phyloP scores from a whole-genome alignment of 2,113 vertebrate genomes.

The Rhabdomys dilectus region DNA sequence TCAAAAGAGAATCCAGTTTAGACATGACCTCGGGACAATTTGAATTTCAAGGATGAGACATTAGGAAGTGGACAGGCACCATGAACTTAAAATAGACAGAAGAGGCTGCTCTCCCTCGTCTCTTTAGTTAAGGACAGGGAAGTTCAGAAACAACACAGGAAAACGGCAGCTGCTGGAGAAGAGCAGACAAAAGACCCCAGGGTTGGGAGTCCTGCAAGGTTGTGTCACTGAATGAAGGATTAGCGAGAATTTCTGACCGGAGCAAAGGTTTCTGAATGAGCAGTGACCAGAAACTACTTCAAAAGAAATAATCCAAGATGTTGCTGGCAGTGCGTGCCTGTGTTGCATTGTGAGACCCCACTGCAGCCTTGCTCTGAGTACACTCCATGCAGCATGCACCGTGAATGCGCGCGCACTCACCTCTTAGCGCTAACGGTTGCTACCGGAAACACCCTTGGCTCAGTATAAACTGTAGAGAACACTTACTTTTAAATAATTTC shows the following conservation, averaged over 20 bases:
- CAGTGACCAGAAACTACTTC: background rate
- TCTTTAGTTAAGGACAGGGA: background rate
- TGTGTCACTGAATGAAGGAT: too few species aligned
- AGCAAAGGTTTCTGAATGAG: background rate
- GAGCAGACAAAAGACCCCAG: background rate
- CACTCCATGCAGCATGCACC: too few species aligned
- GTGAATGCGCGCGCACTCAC: too few species aligned
- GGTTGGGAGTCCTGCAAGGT: background rate
- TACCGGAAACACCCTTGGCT: background rate
- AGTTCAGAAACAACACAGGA: background rate
- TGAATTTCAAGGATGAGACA: conserved; percentile 16
- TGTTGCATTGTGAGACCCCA: background rate
- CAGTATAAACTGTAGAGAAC: background rate
- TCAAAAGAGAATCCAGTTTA: background rate
- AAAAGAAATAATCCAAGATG: background rate
- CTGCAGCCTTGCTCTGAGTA: background rate
- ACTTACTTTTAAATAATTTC: background rate
- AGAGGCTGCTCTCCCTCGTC: background rate
- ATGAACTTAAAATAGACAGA: background rate
- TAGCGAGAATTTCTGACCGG: background rate
- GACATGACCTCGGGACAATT: background rate
- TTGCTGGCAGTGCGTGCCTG: too few species aligned
- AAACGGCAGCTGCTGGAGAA: background rate
- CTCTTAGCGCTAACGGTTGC: too few species aligned
- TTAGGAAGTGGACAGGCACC: background rate